Percentiles rank a stretch among this genome's conserved stretches.
Conservation (phyloP, 2,113 vertebrate species). For the Capreolus pygargus region DNA sequence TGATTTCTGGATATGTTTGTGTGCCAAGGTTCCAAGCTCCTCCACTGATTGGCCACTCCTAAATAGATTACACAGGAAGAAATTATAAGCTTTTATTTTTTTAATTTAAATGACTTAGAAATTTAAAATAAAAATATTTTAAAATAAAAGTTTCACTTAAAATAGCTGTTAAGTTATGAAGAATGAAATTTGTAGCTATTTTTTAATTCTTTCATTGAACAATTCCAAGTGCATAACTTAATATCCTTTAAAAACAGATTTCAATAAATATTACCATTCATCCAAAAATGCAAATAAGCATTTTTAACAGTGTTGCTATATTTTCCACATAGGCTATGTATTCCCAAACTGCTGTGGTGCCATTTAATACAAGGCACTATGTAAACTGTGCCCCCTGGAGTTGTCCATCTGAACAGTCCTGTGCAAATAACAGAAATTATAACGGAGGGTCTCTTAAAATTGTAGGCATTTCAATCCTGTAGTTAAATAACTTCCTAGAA, state of each 20-base stretch:
- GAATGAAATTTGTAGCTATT: not conserved
- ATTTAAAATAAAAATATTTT: slow-evolving; percentile 38
- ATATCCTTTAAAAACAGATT: slow-evolving; percentile 14
- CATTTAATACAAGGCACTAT: not conserved
- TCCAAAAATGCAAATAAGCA: not conserved
- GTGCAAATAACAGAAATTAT: slow-evolving; percentile 11
- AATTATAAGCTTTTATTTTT: slow-evolving; percentile 25
- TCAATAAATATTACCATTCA: slow-evolving; percentile 29
- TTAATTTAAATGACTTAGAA: slow-evolving; percentile 23
- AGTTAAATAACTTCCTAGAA: not conserved
- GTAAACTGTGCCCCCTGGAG: not conserved
- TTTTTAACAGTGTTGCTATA: not conserved
- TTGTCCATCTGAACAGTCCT: not conserved
- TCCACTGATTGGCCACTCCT: slow-evolving; percentile 97
- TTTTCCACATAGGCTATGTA: not conserved
- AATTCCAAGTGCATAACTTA: not conserved
- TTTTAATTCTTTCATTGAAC: slow-evolving; percentile 27
- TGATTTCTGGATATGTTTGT: slow-evolving; percentile 95
- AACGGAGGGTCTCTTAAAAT: not conserved
- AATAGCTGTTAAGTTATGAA: not conserved
- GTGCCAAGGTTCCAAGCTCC: slow-evolving; percentile 96
- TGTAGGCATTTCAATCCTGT: not conserved
- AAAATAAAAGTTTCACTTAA: slow-evolving; percentile 22
- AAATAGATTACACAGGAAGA: slow-evolving; percentile 59
- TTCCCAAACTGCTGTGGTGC: not conserved